These are phyloP conservation scores for Spisula solida DNA, from an alignment of 2,888 invertebrate genomes.

Conservation along the genomic window DNA sequence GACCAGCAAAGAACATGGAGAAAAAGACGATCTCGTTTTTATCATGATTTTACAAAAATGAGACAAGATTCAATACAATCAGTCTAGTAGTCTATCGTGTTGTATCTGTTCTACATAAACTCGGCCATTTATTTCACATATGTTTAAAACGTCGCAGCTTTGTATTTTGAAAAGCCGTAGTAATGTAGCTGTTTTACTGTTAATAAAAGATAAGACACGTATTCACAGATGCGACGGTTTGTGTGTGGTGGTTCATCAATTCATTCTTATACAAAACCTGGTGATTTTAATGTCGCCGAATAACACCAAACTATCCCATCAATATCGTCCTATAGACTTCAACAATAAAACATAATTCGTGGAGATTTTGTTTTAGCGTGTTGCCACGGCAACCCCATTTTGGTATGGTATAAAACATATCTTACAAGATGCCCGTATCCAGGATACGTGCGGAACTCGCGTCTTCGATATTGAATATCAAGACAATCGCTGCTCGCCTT, in stretches of 20 bases:
- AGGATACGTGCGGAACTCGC: conserved; percentile 16
- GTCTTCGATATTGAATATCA: conserved; percentile 26
- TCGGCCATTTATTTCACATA: too few relatives aligned
- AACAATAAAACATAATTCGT: conserved; percentile 15
- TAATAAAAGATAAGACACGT: neutral
- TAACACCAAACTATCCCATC: neutral
- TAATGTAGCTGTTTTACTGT: too few relatives aligned
- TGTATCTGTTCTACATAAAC: too few relatives aligned
- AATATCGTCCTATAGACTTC: neutral
- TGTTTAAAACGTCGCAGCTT: too few relatives aligned
- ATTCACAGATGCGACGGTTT: neutral
- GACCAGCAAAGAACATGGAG: too few relatives aligned
- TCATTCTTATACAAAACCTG: neutral
- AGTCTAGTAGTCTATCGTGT: too few relatives aligned
- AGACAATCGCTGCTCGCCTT: conserved; percentile 26
- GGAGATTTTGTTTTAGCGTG: neutral
- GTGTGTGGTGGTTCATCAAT: neutral
- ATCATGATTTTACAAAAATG: too few relatives aligned
- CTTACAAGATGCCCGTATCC: conserved; percentile 19
- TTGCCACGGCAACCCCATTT: neutral
- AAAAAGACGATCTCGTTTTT: too few relatives aligned
- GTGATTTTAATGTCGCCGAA: neutral
- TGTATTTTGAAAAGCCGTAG: too few relatives aligned
- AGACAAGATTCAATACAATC: too few relatives aligned
- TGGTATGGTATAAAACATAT: neutral